A percentile compares a stretch with the other conserved stretches of the same genome.
phyloP scores from a whole-genome alignment of 2,797 vertebrate species.

The Siniperca obscura region DNA sequence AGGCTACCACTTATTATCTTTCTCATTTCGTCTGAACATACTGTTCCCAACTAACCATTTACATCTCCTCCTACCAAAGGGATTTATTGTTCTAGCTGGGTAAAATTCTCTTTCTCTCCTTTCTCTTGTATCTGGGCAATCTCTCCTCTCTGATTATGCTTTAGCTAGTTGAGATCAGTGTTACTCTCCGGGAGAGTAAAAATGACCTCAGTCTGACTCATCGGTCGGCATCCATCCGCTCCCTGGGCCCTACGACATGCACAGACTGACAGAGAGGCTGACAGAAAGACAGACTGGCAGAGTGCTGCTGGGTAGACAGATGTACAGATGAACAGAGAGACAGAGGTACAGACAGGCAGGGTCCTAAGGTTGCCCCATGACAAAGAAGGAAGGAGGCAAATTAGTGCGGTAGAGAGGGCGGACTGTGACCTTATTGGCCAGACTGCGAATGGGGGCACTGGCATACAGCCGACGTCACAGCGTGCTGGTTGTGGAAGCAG shows the following conservation, averaged over 20 bases:
- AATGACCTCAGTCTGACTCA: slow-evolving; percentile 75
- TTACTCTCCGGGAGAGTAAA: slow-evolving; percentile 67
- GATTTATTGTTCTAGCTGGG: slow-evolving; percentile 63
- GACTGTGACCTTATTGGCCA: slow-evolving; percentile 69
- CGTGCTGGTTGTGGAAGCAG: slow-evolving; percentile 82
- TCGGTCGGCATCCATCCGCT: slow-evolving; percentile 60
- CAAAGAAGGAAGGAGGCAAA: slow-evolving; percentile 53
- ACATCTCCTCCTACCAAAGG: slow-evolving; percentile 62
- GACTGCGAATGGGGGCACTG: slow-evolving; percentile 46
- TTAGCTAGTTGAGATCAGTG: slow-evolving; percentile 69
- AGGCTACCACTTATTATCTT: slow-evolving; percentile 63
- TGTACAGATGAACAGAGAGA: slow-evolving; percentile 45
- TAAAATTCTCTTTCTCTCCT: slow-evolving; percentile 44
- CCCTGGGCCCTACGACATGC: slow-evolving; percentile 44
- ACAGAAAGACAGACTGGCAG: slow-evolving; percentile 46
- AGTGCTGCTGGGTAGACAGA: slow-evolving; percentile 45
- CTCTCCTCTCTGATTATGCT: slow-evolving; percentile 56
- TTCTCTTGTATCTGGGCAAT: slow-evolving; percentile 54
- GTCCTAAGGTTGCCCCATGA: slow-evolving; percentile 69
- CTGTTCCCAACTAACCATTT: slow-evolving; percentile 56
- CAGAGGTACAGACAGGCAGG: slow-evolving; percentile 61
- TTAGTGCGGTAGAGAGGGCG: slow-evolving; percentile 53
- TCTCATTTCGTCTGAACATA: slow-evolving; percentile 59
- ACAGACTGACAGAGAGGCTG: slow-evolving; percentile 55
- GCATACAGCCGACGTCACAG: slow-evolving; percentile 75